Evolutionary conservation across 2,888 invertebrate species (phyloP), one percentile per base, ranked within the genome.

Genomic region (Tupiocoris notatus): DNA sequence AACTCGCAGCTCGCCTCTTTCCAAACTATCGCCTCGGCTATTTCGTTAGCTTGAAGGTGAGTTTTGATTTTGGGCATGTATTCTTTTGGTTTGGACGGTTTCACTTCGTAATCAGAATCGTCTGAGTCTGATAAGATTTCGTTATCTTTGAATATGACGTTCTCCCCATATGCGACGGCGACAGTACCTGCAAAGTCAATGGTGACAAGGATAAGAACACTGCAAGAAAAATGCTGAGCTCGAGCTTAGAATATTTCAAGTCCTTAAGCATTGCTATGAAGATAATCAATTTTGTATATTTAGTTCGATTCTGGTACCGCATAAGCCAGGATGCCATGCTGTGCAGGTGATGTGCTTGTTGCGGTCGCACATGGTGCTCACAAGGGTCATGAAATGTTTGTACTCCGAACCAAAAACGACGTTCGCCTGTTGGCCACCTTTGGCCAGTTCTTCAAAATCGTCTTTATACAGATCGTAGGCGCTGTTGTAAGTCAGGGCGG

Each of bases 251-350:
- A n/a, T n/a, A n/a, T n/a, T n/a, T n/a, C n/a, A n/a, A n/a, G n/a
- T n/a, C n/a, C n/a, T n/a, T n/a, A n/a, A n/a, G n/a, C n/a, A n/a
- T n/a, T n/a, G n/a, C n/a, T n/a, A n/a, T n/a, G n/a, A n/a, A n/a
- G n/a, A n/a, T n/a, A n/a, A n/a, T n/a, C n/a, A n/a, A n/a, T n/a
- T n/a, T n/a, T n/a, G n/a, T n/a, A n/a, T n/a, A 67, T 39, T 1
- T 9, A 54, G 16, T 54, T 54, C n/a, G n/a, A n/a, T n/a, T n/a
- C n/a, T n/a, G n/a, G n/a, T 16, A 80, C 81, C 81, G 1, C 80
- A 66, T 1, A 80, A 63, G n/a, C 70, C 79, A 2, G 82, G 81
- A 76, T 83, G 83, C 84, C 84, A 83, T 9, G 83, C 82, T 18
- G 81, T 80, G 61, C 82, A 81, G 1, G 83, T 82, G 3, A 85